Percentiles rank a stretch among this genome's conserved stretches.
Evolutionary conservation across 1,140 invertebrate genomes (phyloP).

Genomic region (Diploscapter pachys): DNA sequence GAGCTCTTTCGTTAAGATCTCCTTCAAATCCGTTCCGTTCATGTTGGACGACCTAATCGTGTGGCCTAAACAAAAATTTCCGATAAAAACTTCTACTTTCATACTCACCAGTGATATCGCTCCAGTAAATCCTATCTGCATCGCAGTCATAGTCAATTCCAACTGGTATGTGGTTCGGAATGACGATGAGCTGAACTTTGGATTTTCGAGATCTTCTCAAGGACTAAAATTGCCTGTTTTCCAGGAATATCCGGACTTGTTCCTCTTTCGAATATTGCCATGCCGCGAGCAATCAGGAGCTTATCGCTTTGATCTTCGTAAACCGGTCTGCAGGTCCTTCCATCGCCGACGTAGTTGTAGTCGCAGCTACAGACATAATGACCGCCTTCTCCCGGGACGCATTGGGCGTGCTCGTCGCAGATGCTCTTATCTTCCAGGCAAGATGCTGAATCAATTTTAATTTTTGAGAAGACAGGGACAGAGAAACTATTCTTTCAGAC

Average conservation of each 20-base stretch:
- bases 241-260: constrained; percentile 56
- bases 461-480: neutral
- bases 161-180: constrained; percentile 60
- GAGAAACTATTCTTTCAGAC: neutral
- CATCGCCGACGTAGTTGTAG: constrained; percentile 61
- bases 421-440: constrained; percentile 49
- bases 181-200: constrained; percentile 47
- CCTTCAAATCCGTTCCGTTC: constrained; percentile 52
- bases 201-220: neutral
- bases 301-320: constrained; percentile 32
- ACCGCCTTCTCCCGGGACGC: constrained; percentile 55
- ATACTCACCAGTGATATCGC: constrained; percentile 57
- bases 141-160: constrained; percentile 62
- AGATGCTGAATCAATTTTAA: constrained; percentile 28
- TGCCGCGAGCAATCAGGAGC: constrained; percentile 62
- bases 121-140: constrained; percentile 61
- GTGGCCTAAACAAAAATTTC: constrained; percentile 39
- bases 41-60: constrained; percentile 45
- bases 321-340: constrained; percentile 56
- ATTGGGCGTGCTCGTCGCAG: constrained; percentile 60
- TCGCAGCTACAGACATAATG: constrained; percentile 61
- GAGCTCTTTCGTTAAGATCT: constrained; percentile 35
- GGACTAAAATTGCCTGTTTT: constrained; percentile 47
- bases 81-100: neutral
- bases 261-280: constrained; percentile 60